Evolutionary conservation across 2,797 vertebrate species (phyloP).

Genomic region (Microhierax caerulescens): DNA sequence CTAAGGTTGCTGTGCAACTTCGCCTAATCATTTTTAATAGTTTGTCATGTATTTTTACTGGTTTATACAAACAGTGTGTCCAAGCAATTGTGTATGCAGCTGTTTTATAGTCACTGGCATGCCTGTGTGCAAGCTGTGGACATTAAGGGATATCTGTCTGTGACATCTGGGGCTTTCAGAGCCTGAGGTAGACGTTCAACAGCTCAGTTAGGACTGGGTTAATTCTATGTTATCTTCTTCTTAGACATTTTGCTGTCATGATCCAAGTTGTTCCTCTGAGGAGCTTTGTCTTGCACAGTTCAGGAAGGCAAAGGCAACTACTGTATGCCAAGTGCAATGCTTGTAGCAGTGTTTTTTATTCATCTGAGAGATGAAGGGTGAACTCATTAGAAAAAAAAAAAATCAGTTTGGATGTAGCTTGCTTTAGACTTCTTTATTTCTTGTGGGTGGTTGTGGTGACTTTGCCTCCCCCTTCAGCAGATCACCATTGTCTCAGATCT

Average conservation of each 20-base stretch:
- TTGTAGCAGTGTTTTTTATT: not conserved
- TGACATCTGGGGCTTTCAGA: not conserved
- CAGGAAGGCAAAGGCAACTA: not conserved
- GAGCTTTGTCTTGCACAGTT: not conserved
- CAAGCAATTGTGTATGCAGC: not conserved
- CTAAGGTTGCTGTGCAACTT: not conserved
- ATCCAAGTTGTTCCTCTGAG: not conserved
- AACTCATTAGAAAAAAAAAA: not conserved
- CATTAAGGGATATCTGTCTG: rapidly evolving
- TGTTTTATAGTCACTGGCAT: not conserved
- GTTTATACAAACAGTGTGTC: not conserved
- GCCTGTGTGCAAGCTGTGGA: not conserved
- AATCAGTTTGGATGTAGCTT: not conserved
- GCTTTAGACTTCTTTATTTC: not conserved
- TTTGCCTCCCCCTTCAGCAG: not conserved
- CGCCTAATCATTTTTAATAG: not conserved
- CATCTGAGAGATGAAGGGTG: not conserved
- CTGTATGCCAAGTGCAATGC: not conserved
- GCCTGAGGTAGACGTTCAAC: not conserved
- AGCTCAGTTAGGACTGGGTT: rapidly evolving
- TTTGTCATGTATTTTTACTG: not conserved
- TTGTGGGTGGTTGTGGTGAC: not conserved
- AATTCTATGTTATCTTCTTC: not conserved
- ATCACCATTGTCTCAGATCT: not conserved
- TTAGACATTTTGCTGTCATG: not conserved